These are phyloP conservation scores for Meles meles DNA, from an alignment of 2,113 vertebrate species.

Conservation along the genomic window DNA sequence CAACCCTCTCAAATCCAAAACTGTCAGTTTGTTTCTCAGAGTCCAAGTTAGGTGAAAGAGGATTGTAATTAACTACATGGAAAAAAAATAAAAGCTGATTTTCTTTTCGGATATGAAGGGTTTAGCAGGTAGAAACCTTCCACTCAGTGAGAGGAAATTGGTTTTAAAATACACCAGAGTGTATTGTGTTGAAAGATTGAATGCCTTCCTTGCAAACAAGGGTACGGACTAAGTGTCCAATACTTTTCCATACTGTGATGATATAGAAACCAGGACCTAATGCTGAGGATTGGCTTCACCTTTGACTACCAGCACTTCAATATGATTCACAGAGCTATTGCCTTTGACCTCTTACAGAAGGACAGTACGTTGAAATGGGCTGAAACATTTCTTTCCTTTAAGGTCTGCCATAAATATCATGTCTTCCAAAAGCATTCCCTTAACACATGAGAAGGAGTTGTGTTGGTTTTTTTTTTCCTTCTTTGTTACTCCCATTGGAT, in stretches of 20 bases:
- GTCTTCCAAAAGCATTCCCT: background rate
- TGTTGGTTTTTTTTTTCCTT: no score
- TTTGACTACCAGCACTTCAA: background rate
- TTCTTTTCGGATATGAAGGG: background rate
- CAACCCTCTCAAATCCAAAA: no score
- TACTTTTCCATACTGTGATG: background rate
- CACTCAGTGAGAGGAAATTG: background rate
- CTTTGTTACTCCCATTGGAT: background rate
- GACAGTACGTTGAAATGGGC: background rate
- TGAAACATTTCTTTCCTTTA: background rate
- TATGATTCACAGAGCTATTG: background rate
- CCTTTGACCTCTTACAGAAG: background rate
- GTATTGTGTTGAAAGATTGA: background rate
- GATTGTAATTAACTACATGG: background rate
- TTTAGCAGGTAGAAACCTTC: background rate
- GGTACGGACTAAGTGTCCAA: accelerated
- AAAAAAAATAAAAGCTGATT: background rate
- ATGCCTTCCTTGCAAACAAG: background rate
- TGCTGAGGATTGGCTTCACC: accelerated
- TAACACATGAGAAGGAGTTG: background rate
- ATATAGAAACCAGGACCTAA: background rate
- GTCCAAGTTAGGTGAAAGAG: background rate
- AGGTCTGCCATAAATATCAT: background rate
- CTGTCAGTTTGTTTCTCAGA: no score
- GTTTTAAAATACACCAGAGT: background rate